A percentile compares a stretch with the other conserved stretches of the same genome.
Evolutionary conservation across 1,140 invertebrate genomes (phyloP).

Genomic region (Drosophila lowei): DNA sequence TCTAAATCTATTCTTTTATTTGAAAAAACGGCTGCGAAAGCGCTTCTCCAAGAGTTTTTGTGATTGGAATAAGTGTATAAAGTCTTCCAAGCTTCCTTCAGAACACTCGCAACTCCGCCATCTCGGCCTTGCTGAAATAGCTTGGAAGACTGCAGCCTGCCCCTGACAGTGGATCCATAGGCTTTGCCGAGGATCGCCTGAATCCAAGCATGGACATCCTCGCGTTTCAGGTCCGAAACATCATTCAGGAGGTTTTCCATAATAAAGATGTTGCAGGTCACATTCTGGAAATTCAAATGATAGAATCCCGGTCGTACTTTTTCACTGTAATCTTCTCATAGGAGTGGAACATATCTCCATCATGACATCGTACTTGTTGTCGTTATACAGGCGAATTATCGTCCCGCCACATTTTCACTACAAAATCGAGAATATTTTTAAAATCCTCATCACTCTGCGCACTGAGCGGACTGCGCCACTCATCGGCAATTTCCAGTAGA

Average conservation of each 20-base stretch:
- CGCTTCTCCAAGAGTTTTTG: conserved; percentile 11
- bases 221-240: conserved; percentile 16
- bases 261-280: not conserved
- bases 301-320: conserved; percentile 41
- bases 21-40: conserved; percentile 32
- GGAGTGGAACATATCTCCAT: conserved; percentile 47
- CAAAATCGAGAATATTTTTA: conserved; percentile 15
- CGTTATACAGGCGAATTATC: conserved; percentile 27
- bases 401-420: conserved; percentile 16
- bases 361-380: conserved; percentile 55
- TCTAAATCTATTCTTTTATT: too few relatives aligned
- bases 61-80: conserved; percentile 18
- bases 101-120: not conserved
- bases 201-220: conserved; percentile 39
- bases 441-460: conserved; percentile 14
- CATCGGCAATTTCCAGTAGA: conserved; percentile 13
- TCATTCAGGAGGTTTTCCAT: conserved; percentile 13
- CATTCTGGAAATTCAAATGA: conserved; percentile 44
- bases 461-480: not conserved
- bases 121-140: conserved; percentile 21
- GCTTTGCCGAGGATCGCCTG: conserved; percentile 24
- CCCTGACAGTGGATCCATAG: not conserved
- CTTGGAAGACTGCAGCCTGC: conserved; percentile 38
- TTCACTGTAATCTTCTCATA: conserved; percentile 21
- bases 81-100: conserved; percentile 3